Conservation (phyloP, 2,113 vertebrate species). For the Campylomormyrus tamandua region DNA sequence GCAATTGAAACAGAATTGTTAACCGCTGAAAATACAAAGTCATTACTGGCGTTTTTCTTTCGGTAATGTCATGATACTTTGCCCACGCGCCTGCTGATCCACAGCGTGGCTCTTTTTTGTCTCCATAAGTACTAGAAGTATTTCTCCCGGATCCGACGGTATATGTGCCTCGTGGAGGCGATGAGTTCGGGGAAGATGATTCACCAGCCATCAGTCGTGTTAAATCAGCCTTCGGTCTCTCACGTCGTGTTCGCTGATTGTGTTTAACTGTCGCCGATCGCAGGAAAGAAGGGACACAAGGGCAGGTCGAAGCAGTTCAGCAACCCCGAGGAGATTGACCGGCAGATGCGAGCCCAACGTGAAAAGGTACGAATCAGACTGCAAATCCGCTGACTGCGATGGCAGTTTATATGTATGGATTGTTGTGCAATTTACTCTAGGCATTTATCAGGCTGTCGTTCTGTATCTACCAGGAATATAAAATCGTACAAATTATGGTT, state of each 20-base stretch:
- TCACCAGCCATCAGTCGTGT: not conserved
- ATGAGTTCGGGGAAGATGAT: not conserved
- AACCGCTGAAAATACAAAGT: not conserved
- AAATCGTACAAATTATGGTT: not conserved
- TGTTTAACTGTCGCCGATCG: not conserved
- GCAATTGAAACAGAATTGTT: not conserved
- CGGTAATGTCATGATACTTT: not conserved
- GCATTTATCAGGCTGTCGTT: not conserved
- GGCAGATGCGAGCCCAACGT: conserved; percentile 64
- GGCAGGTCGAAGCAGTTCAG: conserved; percentile 70
- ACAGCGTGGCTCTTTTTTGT: not conserved
- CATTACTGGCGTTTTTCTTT: not conserved
- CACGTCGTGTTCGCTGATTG: not conserved
- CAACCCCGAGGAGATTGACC: conserved; percentile 70
- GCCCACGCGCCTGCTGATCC: not conserved
- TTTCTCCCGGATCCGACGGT: not conserved
- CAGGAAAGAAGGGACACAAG: conserved; percentile 67
- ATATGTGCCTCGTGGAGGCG: not conserved
- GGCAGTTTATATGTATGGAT: not conserved
- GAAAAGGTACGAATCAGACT: conserved; percentile 52
- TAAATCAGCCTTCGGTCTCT: not conserved
- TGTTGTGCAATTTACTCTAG: not conserved
- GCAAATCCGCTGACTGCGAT: not conserved
- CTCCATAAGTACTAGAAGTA: not conserved
- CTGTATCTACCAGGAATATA: not conserved